These are phyloP conservation scores for Chrysopa pallens DNA, from an alignment of 1,140 invertebrate species.

Conservation along the genomic window DNA sequence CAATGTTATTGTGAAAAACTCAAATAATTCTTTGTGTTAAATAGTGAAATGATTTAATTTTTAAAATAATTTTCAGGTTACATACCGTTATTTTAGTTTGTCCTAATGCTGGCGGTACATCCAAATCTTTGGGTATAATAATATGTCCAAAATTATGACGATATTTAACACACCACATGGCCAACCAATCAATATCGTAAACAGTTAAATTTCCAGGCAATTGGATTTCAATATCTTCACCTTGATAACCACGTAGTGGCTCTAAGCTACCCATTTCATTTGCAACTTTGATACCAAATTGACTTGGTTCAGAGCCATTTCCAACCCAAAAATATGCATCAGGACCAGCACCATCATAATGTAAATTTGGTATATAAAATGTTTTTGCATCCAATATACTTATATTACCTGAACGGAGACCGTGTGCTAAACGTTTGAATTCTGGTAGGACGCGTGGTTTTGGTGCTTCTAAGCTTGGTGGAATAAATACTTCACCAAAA, in stretches of 20 bases:
- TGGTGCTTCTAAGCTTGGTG: conserved; percentile 50
- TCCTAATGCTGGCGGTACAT: conserved; percentile 74
- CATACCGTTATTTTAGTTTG: conserved; percentile 79
- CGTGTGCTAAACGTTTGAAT: conserved; percentile 70
- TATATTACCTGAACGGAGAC: conserved; percentile 75
- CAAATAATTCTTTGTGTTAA: neutral
- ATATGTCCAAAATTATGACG: conserved; percentile 83
- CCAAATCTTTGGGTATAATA: conserved; percentile 67
- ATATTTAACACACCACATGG: conserved; percentile 73
- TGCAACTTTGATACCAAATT: conserved; percentile 65
- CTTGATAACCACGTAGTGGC: conserved; percentile 63
- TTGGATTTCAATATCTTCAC: conserved; percentile 79
- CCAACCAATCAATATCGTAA: conserved; percentile 83
- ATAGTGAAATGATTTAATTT: conserved; percentile 1
- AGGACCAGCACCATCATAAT: conserved; percentile 77
- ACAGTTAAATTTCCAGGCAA: conserved; percentile 70
- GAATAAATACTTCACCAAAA: conserved; percentile 70
- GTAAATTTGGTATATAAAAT: conserved; percentile 80
- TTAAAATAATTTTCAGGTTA: conserved; percentile 7
- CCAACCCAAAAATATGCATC: conserved; percentile 91
- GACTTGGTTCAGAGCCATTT: conserved; percentile 59
- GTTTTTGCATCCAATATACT: conserved; percentile 81
- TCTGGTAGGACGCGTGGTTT: conserved; percentile 59
- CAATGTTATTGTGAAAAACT: too few species aligned
- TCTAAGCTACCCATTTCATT: conserved; percentile 73